phyloP scores from a whole-genome alignment of 2,888 invertebrate genomes.

The Pterostichus niger region DNA sequence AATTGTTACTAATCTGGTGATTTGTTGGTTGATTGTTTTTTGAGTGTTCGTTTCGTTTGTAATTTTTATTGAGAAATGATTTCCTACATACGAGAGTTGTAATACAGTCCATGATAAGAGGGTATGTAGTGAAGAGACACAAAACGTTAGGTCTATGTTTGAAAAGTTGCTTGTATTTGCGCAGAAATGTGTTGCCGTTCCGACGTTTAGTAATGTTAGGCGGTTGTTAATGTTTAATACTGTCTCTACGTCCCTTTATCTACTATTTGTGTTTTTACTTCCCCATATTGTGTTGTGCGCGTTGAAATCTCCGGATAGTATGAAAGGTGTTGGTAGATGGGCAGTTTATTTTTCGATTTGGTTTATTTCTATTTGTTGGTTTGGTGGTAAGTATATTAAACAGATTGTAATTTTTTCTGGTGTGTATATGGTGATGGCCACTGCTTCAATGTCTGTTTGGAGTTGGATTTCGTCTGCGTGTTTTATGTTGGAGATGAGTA shows the following conservation, averaged over 20 bases:
- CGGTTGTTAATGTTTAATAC: constrained; percentile 59
- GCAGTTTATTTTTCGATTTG: constrained; percentile 54
- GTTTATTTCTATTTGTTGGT: neutral
- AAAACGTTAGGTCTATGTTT: constrained; percentile 5
- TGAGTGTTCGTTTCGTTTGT: neutral
- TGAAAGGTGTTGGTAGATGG: constrained; percentile 68
- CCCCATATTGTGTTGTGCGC: constrained; percentile 59
- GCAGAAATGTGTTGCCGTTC: constrained; percentile 22
- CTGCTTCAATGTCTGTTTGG: constrained; percentile 27
- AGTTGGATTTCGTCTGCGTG: neutral
- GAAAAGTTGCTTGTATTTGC: neutral
- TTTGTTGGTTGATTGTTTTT: neutral
- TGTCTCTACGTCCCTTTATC: constrained; percentile 66
- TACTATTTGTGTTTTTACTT: constrained; percentile 65
- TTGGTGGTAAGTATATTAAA: constrained; percentile 67
- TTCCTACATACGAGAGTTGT: constrained; percentile 5
- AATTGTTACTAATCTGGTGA: neutral
- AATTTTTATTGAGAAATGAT: constrained; percentile 31
- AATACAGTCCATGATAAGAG: constrained; percentile 8
- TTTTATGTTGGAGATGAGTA: constrained; percentile 62
- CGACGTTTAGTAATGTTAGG: constrained; percentile 14
- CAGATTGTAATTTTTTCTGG: constrained; percentile 66
- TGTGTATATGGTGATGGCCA: too few relatives aligned
- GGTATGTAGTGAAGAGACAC: neutral
- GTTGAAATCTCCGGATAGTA: constrained; percentile 68